phyloP scores from a whole-genome alignment of 2,888 invertebrate genomes.

The Eristalis intricaria region DNA sequence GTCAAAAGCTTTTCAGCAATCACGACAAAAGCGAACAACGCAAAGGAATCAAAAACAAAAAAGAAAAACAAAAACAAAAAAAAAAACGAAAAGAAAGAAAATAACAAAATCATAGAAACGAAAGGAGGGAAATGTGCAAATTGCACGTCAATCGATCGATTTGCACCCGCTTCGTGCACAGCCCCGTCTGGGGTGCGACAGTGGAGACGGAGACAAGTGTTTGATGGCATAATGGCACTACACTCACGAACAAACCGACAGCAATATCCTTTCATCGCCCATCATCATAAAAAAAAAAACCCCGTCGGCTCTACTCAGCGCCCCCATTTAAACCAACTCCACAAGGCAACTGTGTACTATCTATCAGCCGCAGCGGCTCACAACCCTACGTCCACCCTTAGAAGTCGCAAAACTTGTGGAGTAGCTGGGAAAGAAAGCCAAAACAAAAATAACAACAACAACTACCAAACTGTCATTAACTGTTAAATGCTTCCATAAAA shows the following conservation, averaged over 20 bases:
- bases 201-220: slow-evolving; percentile 52
- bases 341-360: slow-evolving; percentile 19
- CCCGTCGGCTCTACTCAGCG: slow-evolving; percentile 24
- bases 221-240: slow-evolving; percentile 68
- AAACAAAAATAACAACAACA: slow-evolving; percentile 8
- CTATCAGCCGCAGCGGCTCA: background rate
- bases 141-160: slow-evolving; percentile 72
- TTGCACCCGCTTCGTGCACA: slow-evolving; percentile 61
- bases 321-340: slow-evolving; percentile 48
- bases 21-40: slow-evolving; percentile 53
- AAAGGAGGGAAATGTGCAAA: slow-evolving; percentile 68
- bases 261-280: slow-evolving; percentile 67
- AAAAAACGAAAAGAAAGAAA: slow-evolving; percentile 35
- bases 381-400: slow-evolving; percentile 14
- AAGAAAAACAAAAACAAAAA: slow-evolving; percentile 39
- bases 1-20: slow-evolving; percentile 67
- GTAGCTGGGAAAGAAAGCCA: slow-evolving; percentile 28
- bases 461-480: slow-evolving; percentile 66
- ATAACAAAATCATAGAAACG: slow-evolving; percentile 44
- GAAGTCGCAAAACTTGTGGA: slow-evolving; percentile 59
- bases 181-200: background rate
- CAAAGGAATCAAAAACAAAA: slow-evolving; percentile 27
- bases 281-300: slow-evolving; percentile 51
- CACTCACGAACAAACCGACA: slow-evolving; percentile 68
- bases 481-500: slow-evolving; percentile 70